Evolutionary conservation across 2,113 vertebrate genomes (phyloP).

Genomic region (Stercorarius parasiticus): DNA sequence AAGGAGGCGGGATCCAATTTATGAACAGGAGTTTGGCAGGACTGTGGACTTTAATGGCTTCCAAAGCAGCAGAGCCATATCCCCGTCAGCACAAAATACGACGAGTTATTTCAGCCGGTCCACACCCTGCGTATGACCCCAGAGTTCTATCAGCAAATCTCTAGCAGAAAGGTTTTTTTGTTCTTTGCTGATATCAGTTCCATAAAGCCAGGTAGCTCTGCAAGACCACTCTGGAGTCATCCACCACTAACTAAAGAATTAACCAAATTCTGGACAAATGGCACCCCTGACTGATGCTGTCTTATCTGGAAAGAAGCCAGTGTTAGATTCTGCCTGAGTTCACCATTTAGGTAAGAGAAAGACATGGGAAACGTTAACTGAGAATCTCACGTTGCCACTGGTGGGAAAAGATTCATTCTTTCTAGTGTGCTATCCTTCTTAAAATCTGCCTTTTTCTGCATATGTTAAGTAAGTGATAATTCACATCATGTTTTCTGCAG

Average conservation of each 20-base stretch:
- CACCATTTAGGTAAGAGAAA: background rate
- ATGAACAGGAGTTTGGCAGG: background rate
- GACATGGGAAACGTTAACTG: background rate
- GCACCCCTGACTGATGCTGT: background rate
- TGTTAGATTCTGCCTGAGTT: background rate
- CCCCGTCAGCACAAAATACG: background rate
- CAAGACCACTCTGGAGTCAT: background rate
- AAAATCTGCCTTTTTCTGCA: background rate
- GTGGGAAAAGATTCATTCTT: background rate
- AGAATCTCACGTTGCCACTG: background rate
- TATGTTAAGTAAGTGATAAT: background rate
- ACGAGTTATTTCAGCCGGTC: accelerated
- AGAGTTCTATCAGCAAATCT: background rate
- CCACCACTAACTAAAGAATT: background rate
- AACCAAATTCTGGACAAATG: background rate
- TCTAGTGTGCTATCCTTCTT: background rate
- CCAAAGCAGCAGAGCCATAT: background rate
- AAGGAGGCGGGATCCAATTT: background rate
- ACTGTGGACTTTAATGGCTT: background rate
- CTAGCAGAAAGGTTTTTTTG: background rate
- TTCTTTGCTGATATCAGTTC: background rate
- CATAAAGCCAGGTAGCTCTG: background rate
- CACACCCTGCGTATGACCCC: background rate
- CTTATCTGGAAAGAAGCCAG: background rate
- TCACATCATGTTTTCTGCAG: background rate